Evolutionary conservation across 2,113 vertebrate species (phyloP).

Genomic region (Perca flavescens): DNA sequence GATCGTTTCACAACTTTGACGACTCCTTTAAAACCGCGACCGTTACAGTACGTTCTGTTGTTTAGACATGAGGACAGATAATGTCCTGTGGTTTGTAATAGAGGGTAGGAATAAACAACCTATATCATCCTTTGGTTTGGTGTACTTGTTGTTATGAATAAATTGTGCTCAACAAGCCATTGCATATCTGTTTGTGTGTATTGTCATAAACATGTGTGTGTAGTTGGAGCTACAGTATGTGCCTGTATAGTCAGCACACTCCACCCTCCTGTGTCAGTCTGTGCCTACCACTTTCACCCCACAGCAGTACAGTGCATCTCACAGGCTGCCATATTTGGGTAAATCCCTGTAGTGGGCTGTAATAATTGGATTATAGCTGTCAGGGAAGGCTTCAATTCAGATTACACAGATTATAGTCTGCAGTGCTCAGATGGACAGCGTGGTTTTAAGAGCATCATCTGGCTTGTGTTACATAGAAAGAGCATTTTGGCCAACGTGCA

Average conservation of each 20-base stretch:
- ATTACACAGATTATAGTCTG: slow-evolving; percentile 77
- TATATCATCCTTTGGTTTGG: too few relatives aligned
- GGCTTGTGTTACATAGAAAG: slow-evolving; percentile 53
- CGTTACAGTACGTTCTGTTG: too few relatives aligned
- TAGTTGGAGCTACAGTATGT: neutral
- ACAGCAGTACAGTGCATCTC: neutral
- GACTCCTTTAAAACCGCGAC: too few relatives aligned
- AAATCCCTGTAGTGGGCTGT: slow-evolving; percentile 54
- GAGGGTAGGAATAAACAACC: too few relatives aligned
- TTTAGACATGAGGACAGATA: too few relatives aligned
- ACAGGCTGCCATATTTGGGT: slow-evolving; percentile 29
- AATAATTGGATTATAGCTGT: slow-evolving; percentile 79
- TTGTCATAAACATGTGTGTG: neutral
- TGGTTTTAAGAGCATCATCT: slow-evolving; percentile 71
- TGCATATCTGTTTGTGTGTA: neutral
- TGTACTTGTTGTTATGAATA: too few relatives aligned
- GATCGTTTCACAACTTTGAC: too few relatives aligned
- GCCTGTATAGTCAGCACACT: neutral
- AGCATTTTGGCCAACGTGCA: slow-evolving; percentile 41
- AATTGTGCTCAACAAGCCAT: slow-evolving; percentile 10
- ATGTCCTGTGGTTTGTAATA: too few relatives aligned
- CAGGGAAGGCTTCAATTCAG: slow-evolving; percentile 76
- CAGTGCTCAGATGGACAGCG: slow-evolving; percentile 65
- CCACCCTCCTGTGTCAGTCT: neutral
- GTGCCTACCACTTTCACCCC: neutral